Percentiles rank a stretch among this genome's conserved stretches.
phyloP scores from a whole-genome alignment of 1,140 invertebrate genomes.

The Temnothorax curvispinosus region DNA sequence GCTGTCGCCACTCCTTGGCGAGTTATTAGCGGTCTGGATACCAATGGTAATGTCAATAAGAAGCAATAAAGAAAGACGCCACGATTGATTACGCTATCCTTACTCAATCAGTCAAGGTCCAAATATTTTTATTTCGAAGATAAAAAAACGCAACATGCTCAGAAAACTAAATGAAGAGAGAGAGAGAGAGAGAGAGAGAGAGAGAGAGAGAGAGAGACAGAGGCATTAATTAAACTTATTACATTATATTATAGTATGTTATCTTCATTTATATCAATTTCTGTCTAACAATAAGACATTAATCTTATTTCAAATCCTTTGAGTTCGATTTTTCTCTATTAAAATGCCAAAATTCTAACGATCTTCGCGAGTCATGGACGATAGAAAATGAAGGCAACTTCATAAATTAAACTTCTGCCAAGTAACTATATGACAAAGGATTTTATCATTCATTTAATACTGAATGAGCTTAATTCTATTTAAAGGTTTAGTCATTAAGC shows the following conservation, averaged over 20 bases:
- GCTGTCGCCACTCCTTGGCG: conserved; percentile 10
- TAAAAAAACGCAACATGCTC: neutral
- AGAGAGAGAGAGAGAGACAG: neutral
- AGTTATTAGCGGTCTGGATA: conserved; percentile 34
- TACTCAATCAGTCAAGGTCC: neutral
- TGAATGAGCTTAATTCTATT: conserved; percentile 20
- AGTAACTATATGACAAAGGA: conserved; percentile 1
- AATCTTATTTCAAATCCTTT: neutral
- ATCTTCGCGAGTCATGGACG: neutral
- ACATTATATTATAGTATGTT: neutral
- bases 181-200: neutral
- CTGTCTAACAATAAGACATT: neutral
- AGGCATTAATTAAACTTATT: conserved; percentile 4
- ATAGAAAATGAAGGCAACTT: conserved; percentile 1
- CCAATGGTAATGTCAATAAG: conserved; percentile 18
- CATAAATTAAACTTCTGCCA: conserved; percentile 3
- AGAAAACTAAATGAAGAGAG: neutral
- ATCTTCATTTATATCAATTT: neutral
- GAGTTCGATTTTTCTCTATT: neutral
- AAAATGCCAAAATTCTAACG: conserved; percentile 15
- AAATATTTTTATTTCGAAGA: neutral
- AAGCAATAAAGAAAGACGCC: neutral
- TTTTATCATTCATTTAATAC: conserved; percentile 9
- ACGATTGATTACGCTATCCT: neutral
- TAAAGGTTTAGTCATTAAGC: neutral